Conservation (phyloP, 2,113 vertebrate species). For the Equus quagga region DNA sequence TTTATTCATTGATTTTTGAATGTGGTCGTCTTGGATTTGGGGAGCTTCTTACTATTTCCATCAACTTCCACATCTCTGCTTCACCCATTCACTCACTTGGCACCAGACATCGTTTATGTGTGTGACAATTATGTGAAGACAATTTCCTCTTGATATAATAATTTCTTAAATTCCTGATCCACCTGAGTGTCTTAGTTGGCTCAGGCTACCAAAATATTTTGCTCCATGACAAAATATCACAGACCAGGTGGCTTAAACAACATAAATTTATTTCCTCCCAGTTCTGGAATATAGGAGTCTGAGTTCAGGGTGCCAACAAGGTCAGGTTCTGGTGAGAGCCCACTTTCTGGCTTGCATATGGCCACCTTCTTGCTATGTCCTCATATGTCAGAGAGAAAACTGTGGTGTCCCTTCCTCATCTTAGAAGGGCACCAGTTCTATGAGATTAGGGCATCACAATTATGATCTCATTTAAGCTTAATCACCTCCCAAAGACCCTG, state of each 20-base stretch:
- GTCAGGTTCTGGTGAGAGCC: neutral
- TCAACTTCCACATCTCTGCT: no score
- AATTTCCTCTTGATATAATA: neutral
- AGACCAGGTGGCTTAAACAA: neutral
- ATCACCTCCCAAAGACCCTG: neutral
- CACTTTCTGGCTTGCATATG: neutral
- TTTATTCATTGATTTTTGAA: neutral
- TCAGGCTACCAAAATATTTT: neutral
- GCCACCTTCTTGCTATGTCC: neutral
- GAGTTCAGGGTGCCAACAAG: neutral
- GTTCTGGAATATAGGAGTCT: neutral
- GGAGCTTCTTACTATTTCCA: neutral
- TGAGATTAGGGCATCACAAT: neutral
- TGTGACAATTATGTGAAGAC: neutral
- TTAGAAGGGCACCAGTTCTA: neutral
- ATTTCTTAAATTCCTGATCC: neutral
- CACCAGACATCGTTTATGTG: neutral
- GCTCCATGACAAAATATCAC: neutral
- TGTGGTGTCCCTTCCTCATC: neutral
- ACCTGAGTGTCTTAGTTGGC: neutral
- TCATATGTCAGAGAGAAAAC: neutral
- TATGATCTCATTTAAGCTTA: neutral
- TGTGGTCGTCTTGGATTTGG: neutral
- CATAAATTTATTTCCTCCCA: neutral
- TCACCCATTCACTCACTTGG: neutral